Conservation (phyloP, 2,888 invertebrate species). For the Nemurella pictetii region DNA sequence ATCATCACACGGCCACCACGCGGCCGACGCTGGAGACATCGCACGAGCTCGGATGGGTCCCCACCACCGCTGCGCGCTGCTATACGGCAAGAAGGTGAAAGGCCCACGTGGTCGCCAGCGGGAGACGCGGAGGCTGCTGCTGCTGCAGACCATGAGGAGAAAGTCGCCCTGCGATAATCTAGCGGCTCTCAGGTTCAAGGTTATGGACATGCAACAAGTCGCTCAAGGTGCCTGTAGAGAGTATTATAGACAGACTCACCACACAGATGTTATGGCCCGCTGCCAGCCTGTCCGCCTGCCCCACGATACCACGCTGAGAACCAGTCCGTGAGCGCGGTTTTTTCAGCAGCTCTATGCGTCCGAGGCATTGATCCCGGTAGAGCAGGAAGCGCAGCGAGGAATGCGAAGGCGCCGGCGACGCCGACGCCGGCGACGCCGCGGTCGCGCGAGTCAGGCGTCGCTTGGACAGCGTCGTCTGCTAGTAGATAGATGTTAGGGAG, state of each 20-base stretch:
- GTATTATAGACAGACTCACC: no score
- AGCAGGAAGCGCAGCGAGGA: neutral
- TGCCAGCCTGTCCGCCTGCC: neutral
- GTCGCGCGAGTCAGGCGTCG: no score
- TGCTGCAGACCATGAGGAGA: neutral
- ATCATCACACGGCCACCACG: no score
- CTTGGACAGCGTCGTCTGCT: no score
- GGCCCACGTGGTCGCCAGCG: neutral
- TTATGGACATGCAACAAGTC: neutral
- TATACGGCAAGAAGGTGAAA: no score
- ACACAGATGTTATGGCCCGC: no score
- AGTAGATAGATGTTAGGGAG: no score
- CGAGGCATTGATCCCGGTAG: neutral
- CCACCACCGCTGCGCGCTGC: neutral
- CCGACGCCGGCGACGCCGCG: neutral
- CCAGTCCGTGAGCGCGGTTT: neutral
- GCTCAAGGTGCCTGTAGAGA: neutral
- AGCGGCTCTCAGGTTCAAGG: slow-evolving; percentile 17
- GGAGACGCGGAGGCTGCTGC: neutral
- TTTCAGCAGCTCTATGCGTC: no score
- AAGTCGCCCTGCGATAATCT: neutral
- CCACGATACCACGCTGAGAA: neutral
- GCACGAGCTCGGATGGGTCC: neutral
- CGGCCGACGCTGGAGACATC: no score
- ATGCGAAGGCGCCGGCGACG: neutral